Evolutionary conservation across 2,113 vertebrate species (phyloP).

Genomic region (Gymnobelideus leadbeateri): DNA sequence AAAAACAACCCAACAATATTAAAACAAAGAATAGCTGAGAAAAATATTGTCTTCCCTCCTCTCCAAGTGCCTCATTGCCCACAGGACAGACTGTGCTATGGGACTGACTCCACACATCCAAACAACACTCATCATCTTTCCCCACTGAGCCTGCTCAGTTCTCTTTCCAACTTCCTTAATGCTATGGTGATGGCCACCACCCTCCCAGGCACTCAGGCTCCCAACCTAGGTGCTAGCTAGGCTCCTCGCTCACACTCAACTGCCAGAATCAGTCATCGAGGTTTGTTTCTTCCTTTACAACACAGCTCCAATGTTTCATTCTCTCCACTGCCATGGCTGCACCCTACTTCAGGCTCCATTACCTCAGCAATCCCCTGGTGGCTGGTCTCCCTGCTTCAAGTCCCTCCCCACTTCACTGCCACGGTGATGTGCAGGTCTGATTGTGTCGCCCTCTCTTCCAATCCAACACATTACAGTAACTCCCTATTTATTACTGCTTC

Average conservation of each 20-base stretch:
- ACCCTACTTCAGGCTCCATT: not conserved
- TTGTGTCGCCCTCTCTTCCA: not conserved
- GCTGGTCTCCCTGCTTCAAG: not conserved
- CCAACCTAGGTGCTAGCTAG: not conserved
- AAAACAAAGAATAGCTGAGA: not conserved
- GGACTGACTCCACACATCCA: not conserved
- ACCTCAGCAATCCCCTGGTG: not conserved
- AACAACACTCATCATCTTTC: not conserved
- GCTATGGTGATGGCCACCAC: too few relatives aligned
- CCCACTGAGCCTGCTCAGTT: not conserved
- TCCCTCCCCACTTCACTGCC: not conserved
- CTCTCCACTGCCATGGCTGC: not conserved
- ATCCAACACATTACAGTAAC: not conserved
- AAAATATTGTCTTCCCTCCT: not conserved
- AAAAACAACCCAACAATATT: not conserved
- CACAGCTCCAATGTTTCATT: not conserved
- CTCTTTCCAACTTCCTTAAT: not conserved
- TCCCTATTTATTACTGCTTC: not conserved
- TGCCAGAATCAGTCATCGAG: too few relatives aligned
- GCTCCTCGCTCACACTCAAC: too few relatives aligned
- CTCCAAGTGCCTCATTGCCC: not conserved
- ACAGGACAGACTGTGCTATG: not conserved
- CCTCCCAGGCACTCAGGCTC: not conserved
- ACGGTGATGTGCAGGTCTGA: not conserved
- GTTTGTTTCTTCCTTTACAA: too few relatives aligned